These are phyloP conservation scores for Noctua fimbriata DNA, from an alignment of 2,888 invertebrate species.

Conservation along the genomic window DNA sequence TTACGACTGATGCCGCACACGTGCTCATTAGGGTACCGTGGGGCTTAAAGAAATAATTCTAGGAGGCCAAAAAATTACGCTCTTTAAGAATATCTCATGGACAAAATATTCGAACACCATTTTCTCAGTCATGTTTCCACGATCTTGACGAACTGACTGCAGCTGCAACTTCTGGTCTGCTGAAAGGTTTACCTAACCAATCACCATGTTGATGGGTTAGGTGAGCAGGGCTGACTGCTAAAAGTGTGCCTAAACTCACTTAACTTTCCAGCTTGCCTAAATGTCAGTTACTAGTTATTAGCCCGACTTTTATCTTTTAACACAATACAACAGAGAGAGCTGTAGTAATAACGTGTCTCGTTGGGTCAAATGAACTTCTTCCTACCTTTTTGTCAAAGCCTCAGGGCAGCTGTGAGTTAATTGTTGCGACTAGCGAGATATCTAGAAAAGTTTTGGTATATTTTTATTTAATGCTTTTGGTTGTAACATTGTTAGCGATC, in stretches of 20 bases:
- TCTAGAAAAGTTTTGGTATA: neutral
- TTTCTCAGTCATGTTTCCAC: neutral
- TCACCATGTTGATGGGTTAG: neutral
- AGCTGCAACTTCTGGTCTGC: neutral
- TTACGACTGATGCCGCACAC: constrained; percentile 42
- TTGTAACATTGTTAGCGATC: neutral
- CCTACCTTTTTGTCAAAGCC: neutral
- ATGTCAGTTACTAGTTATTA: neutral
- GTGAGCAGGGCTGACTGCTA: neutral
- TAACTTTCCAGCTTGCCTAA: neutral
- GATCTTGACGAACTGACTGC: neutral
- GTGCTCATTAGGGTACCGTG: constrained; percentile 52
- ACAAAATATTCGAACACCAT: neutral
- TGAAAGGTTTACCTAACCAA: neutral
- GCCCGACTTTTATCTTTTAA: neutral
- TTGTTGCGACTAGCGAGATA: neutral
- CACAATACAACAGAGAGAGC: neutral
- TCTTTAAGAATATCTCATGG: neutral
- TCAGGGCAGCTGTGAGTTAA: neutral
- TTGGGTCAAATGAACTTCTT: neutral
- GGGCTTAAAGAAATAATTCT: neutral
- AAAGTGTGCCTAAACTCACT: neutral
- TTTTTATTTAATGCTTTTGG: neutral
- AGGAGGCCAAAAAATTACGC: neutral
- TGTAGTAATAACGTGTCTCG: neutral